Conservation (phyloP, 2,113 vertebrate species). For the Coptodon bakossiorum region DNA sequence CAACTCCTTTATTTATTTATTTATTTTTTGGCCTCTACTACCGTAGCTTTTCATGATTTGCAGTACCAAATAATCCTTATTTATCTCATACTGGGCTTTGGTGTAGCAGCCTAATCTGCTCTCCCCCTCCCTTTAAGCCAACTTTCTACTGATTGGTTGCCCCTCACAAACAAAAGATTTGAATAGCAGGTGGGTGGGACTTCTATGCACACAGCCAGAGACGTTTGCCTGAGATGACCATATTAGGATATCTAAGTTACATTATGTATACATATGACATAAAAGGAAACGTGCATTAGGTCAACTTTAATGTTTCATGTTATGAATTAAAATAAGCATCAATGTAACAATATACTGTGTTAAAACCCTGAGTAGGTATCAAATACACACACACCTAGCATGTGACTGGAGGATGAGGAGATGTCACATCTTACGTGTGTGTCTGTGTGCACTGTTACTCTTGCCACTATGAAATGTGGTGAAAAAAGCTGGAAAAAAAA, state of each 20-base stretch:
- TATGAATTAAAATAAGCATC: not conserved
- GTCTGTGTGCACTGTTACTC: not conserved
- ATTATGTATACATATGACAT: not conserved
- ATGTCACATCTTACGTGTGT: not conserved
- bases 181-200: not conserved
- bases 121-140: not conserved
- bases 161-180: not conserved
- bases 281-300: not conserved
- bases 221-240: not conserved
- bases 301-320: not conserved
- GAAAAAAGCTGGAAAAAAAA: not conserved
- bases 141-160: not conserved
- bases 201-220: not conserved
- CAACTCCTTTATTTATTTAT: not conserved
- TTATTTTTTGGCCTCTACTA: not conserved
- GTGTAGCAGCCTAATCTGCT: not conserved
- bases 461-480: not conserved
- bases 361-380: not conserved
- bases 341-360: not conserved
- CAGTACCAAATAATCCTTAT: not conserved
- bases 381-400: not conserved
- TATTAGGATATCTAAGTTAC: not conserved
- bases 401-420: not conserved
- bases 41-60: fast-evolving
- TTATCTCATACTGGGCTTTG: not conserved